phyloP scores from a whole-genome alignment of 2,113 vertebrate genomes.

The Callopanchax toddi region DNA sequence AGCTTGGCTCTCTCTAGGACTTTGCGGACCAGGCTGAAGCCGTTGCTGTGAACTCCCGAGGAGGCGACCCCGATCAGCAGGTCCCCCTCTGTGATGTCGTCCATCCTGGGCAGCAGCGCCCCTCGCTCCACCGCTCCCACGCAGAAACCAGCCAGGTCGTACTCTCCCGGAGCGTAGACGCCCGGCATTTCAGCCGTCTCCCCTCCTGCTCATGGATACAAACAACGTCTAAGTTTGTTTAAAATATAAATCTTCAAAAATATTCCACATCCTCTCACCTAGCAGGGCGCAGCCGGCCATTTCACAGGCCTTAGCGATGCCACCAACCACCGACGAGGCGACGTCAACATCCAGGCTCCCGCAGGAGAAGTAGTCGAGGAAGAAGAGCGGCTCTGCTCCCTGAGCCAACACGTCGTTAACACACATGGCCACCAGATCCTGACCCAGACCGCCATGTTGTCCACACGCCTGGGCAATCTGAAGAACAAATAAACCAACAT shows the following conservation, averaged over 20 bases:
- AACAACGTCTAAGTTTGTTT: neutral
- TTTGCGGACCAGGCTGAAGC: constrained; percentile 93
- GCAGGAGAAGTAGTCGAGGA: constrained; percentile 97
- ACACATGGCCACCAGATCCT: constrained; percentile 98
- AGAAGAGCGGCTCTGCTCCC: constrained; percentile 95
- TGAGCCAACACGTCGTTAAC: constrained; percentile 95
- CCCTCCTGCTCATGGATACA: constrained; percentile 79
- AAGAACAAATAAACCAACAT: neutral
- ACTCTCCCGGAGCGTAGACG: constrained; percentile 88
- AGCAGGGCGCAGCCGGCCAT: constrained; percentile 90
- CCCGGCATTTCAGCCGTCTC: constrained; percentile 97
- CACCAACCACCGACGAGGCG: constrained; percentile 83
- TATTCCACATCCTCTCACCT: constrained; percentile 78
- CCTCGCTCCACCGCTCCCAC: constrained; percentile 89
- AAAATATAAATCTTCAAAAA: no score
- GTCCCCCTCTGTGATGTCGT: constrained; percentile 84
- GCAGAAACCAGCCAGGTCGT: constrained; percentile 94
- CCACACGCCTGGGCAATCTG: constrained; percentile 90
- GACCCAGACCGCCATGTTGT: constrained; percentile 87
- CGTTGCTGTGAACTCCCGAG: constrained; percentile 96
- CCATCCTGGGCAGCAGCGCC: constrained; percentile 85
- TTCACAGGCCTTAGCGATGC: constrained; percentile 87
- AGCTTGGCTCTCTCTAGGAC: constrained; percentile 84
- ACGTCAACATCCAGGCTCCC: constrained; percentile 88
- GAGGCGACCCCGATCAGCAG: constrained; percentile 88